Base-by-base conservation (phyloP, 2,113 vertebrate genomes). In the Chaetops frenatus region DNA sequence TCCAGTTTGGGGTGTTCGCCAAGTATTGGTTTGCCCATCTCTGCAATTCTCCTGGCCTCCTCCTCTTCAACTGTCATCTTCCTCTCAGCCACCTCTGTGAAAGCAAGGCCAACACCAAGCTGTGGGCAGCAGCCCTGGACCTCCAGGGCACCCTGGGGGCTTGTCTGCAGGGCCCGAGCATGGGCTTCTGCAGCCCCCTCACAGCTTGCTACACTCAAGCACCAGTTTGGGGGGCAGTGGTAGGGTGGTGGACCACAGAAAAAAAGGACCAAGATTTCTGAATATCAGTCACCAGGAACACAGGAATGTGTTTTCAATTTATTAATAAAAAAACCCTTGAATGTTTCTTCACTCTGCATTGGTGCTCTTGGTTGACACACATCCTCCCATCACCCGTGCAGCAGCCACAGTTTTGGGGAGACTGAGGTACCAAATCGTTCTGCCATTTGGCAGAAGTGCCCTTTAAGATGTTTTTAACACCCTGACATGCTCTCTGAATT, bases 1-100 rank as follows among this genome's bases (percentile, higher is more conserved):
- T 99, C 99, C 71, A 99, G 97, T 96, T 99, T 99, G 84, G 99
- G 97, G 95, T 99, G 98, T 94, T 99, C 98, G 45, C 99, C 99
- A 58, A 99, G 95, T 72, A 99, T 95, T 10, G 99, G 99, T 85
- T 99, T 99, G 35, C 99, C 99, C 99, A 99, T 99, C 96, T 99
- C 99, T 54, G 99, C 99, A 97, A 99, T 99, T 80, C 99, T 98
- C 96, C 98, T 99, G 88, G 99, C 99, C 95, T 99, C 99, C 94
- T 99, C 99, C 86, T 99, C 99, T 78, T 99, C 99, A 71, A 98
- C 96, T 4, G 99, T 98, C 93, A 99, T 92, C 97, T 99, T 99
- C 97, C 99, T 98, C 90, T 99, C 99, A 77, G 98, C 92, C 50
- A 98, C 96, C 48, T 99, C 99, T 99, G 98, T 88, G 92, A 94